These are phyloP conservation scores for Puffinus mauretanicus DNA, from an alignment of 2,113 vertebrate species.

Conservation along the genomic window DNA sequence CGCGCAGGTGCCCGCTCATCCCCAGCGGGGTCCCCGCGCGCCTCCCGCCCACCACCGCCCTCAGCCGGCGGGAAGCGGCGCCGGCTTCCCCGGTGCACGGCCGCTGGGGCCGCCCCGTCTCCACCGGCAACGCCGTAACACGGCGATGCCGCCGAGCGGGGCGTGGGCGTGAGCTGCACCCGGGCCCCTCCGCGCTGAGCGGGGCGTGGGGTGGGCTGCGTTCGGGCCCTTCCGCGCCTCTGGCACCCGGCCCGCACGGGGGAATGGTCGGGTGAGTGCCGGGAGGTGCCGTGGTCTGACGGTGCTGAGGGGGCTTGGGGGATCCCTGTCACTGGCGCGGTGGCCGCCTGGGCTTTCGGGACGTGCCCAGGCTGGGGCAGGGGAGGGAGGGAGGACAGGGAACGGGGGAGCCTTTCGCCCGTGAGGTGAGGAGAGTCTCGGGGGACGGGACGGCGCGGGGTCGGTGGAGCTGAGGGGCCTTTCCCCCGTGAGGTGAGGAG, in stretches of 20 bases:
- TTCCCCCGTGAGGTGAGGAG: not conserved
- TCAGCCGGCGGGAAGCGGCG: not conserved
- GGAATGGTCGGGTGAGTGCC: not conserved
- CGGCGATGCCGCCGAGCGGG: not conserved
- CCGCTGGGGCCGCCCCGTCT: not conserved
- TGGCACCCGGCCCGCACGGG: not conserved
- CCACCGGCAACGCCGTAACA: not conserved
- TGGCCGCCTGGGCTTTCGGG: rapidly evolving
- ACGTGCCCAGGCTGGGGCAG: too few relatives aligned
- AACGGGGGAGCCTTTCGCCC: too few relatives aligned
- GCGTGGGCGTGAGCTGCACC: not conserved
- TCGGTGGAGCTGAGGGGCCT: rapidly evolving
- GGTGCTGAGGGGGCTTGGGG: not conserved
- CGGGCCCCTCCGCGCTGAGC: not conserved
- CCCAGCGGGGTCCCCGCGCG: too few relatives aligned
- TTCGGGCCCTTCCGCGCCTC: not conserved
- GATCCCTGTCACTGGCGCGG: not conserved
- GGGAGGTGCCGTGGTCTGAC: not conserved
- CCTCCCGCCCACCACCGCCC: not conserved
- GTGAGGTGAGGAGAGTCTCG: not conserved
- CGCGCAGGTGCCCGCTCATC: not conserved
- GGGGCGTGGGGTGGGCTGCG: not conserved
- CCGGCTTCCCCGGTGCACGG: too few relatives aligned
- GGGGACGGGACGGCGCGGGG: not conserved
- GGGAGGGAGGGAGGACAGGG: too few relatives aligned